These are phyloP conservation scores for Drosophila pseudotalamancana DNA, from an alignment of 2,888 invertebrate genomes.

Conservation along the genomic window DNA sequence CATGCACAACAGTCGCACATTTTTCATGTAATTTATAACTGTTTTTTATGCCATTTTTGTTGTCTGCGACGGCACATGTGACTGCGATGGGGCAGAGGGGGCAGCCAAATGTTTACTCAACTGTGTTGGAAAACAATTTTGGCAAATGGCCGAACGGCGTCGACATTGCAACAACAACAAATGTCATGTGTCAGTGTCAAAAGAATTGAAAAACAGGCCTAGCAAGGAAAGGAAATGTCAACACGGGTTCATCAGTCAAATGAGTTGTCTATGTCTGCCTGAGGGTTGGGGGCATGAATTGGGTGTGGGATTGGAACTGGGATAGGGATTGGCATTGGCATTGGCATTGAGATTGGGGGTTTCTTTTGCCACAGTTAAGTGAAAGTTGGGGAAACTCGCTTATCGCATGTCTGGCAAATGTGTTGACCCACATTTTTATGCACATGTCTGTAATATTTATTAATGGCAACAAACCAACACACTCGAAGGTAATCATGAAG, in stretches of 20 bases:
- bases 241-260: constrained; percentile 83
- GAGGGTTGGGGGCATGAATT: constrained; percentile 2
- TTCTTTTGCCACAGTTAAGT: constrained; percentile 45
- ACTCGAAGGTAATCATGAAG: constrained; percentile 38
- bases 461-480: constrained; percentile 44
- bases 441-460: constrained; percentile 70
- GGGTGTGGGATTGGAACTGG: not conserved
- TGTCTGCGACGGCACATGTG: constrained; percentile 44
- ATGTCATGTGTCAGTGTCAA: constrained; percentile 81
- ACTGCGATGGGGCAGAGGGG: constrained; percentile 13
- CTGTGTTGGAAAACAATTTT: constrained; percentile 83
- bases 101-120: constrained; percentile 80
- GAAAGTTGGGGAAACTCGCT: constrained; percentile 39
- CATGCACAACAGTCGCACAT: constrained; percentile 17
- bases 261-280: constrained; percentile 73
- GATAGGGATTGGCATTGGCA: constrained; percentile 5
- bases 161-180: constrained; percentile 59
- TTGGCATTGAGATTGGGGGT: not conserved
- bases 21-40: constrained; percentile 33
- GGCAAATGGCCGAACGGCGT: constrained; percentile 75
- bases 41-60: constrained; percentile 44
- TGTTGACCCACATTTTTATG: constrained; percentile 69
- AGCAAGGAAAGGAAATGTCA: constrained; percentile 72
- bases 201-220: constrained; percentile 65
- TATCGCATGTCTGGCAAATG: constrained; percentile 34